Percentiles rank a stretch among this genome's conserved stretches.
phyloP scores from a whole-genome alignment of 2,888 invertebrate species.

The Nemotelus nigrinus region DNA sequence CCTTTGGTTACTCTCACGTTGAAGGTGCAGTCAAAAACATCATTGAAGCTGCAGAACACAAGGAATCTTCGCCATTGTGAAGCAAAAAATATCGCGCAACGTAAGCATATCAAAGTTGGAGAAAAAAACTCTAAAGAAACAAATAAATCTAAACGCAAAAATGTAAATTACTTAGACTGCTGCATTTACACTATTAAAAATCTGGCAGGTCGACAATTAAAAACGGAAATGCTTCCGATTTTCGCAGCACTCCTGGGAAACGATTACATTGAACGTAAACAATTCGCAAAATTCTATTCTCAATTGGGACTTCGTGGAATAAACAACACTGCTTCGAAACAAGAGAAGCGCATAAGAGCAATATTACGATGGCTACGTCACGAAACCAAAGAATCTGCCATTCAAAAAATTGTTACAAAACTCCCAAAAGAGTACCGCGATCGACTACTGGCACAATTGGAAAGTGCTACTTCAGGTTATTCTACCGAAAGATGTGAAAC shows the following conservation, averaged over 20 bases:
- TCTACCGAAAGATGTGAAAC: constrained; percentile 69
- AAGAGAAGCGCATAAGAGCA: constrained; percentile 76
- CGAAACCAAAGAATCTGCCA: constrained; percentile 75
- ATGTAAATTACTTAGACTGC: constrained; percentile 68
- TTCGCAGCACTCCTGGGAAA: constrained; percentile 88
- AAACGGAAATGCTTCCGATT: constrained; percentile 76
- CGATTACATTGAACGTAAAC: constrained; percentile 79
- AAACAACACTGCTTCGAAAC: constrained; percentile 65
- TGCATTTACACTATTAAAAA: constrained; percentile 78
- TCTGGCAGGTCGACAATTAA: constrained; percentile 73
- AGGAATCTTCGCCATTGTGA: constrained; percentile 53
- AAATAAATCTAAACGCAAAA: constrained; percentile 50
- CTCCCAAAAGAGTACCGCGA: constrained; percentile 69
- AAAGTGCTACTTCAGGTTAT: constrained; percentile 74
- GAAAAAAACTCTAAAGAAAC: background rate
- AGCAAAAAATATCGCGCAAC: constrained; percentile 59
- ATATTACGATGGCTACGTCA: constrained; percentile 81
- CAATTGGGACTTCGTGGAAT: constrained; percentile 68
- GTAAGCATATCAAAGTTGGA: constrained; percentile 55
- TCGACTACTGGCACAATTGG: constrained; percentile 69
- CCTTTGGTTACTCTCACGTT: constrained; percentile 76
- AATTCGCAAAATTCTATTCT: constrained; percentile 77
- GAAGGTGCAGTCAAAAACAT: constrained; percentile 62
- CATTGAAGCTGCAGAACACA: constrained; percentile 30
- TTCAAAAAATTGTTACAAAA: constrained; percentile 73